Base-by-base conservation (phyloP, 1,140 invertebrate genomes). In the fruit fly (Drosophila melanogaster) region DNA sequence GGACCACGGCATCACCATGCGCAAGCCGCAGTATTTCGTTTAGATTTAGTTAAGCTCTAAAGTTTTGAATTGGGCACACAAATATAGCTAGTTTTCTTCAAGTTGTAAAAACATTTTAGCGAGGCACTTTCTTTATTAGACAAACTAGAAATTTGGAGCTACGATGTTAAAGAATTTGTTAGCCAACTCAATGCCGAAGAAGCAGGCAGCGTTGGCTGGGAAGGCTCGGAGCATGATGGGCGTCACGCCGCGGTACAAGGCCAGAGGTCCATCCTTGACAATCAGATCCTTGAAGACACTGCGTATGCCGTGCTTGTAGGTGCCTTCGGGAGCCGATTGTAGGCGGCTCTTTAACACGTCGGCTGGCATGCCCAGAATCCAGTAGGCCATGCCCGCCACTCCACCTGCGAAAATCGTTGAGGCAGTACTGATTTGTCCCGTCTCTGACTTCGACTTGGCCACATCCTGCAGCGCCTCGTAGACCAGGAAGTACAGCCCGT, bases 271-370 rank as follows among this genome's bases (percentile, higher is more conserved):
- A 93, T 98, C 97, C 75, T 95, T 94, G 60, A 94, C 94, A 93
- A 98, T 95, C 30, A 98, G 92, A 57, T 96, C 94, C 79, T 93
- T 94, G 81, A 98, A 96, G 0, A 98, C 97, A 93, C 97, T 96
- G 56, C 96, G 94, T 66, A 98, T 95, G 49, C 98, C 97, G 80
- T 96, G 95, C 17, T 96, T 96, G 92, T 98, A 98, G 55, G 94
- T 97, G 15, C 97, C 97, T 92, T 97, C 96, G 17, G 97, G 97
- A 15, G 98, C 97, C 79, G 97, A 99, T 94, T 99, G 99, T 54
- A 99, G 92, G 64, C 98, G 94, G 92, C 98, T 99, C 93, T 99
- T 99, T 14, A 99, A 93, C 15, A 99, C 98, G 94, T 99, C 99
- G 40, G 98, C 96, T n/a, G 98, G 98, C 94, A 99, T 98, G 74